Evolutionary conservation across 2,888 invertebrate species (phyloP).

Genomic region (Amblyjoppa fuscipennis): DNA sequence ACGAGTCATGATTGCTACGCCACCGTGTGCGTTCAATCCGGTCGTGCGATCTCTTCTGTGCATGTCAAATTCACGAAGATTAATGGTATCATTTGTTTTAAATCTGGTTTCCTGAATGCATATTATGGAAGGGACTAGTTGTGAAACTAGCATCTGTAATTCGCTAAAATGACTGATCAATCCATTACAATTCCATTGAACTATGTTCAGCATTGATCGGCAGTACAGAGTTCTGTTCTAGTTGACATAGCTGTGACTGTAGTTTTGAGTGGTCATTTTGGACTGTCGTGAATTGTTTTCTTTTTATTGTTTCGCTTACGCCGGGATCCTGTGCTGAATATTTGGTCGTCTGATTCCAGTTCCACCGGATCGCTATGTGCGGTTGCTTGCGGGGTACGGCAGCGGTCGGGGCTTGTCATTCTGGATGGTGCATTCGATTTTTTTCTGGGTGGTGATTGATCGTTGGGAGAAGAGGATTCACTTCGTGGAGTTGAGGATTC

Average conservation of each 20-base stretch:
- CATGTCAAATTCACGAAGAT: background rate
- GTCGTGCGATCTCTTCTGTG: background rate
- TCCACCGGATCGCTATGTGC: background rate
- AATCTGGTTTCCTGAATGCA: background rate
- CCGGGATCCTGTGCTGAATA: background rate
- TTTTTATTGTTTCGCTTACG: background rate
- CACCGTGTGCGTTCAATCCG: background rate
- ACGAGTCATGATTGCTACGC: background rate
- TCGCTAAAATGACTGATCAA: background rate
- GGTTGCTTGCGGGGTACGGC: background rate
- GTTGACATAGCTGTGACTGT: no score
- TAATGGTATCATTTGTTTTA: background rate
- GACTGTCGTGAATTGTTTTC: background rate
- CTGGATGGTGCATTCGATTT: background rate
- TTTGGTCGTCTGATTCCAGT: background rate
- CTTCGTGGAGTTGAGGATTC: background rate
- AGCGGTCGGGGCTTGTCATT: background rate
- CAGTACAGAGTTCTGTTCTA: background rate
- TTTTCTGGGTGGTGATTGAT: background rate
- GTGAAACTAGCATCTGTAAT: background rate
- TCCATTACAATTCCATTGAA: conserved; percentile 1
- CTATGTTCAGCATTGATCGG: background rate
- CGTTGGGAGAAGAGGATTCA: background rate
- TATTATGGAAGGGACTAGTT: background rate
- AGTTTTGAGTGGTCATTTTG: background rate